A percentile compares a stretch with the other conserved stretches of the same genome.
These are phyloP conservation scores for Calephelis perditalis DNA, from an alignment of 2,888 invertebrate genomes.

Conservation along the genomic window DNA sequence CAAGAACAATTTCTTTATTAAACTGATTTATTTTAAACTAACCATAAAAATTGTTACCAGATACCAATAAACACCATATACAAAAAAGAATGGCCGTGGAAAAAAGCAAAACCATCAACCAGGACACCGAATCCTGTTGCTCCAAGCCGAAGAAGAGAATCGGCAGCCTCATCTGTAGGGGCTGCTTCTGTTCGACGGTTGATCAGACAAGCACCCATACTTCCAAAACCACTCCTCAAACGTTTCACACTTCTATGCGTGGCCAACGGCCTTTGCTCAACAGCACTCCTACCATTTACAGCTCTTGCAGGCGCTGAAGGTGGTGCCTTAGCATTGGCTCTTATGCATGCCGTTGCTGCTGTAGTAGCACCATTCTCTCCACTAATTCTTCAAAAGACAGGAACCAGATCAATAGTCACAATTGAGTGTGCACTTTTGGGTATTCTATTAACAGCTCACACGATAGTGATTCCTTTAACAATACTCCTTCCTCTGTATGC, in stretches of 20 bases:
- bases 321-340: conserved; percentile 81
- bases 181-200: conserved; percentile 87
- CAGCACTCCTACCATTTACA: conserved; percentile 80
- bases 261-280: conserved; percentile 80
- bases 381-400: conserved; percentile 60
- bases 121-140: conserved; percentile 37
- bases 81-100: conserved; percentile 73
- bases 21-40: too few relatives aligned
- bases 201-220: conserved; percentile 72
- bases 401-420: conserved; percentile 58
- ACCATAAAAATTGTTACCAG: conserved; percentile 35
- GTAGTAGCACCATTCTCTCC: conserved; percentile 71
- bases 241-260: conserved; percentile 75
- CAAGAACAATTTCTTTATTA: too few relatives aligned
- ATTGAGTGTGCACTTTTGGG: conserved; percentile 75
- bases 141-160: conserved; percentile 78
- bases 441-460: conserved; percentile 79
- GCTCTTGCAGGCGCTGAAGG: conserved; percentile 70
- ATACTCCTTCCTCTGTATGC: conserved; percentile 59
- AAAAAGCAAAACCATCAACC: conserved; percentile 49
- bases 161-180: conserved; percentile 84
- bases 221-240: conserved; percentile 68
- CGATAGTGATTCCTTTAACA: conserved; percentile 54
- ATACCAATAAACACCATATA: conserved; percentile 63
- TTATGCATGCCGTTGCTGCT: conserved; percentile 80